Evolutionary conservation across 2,113 vertebrate species (phyloP).

Genomic region (Nesogale talazaci): DNA sequence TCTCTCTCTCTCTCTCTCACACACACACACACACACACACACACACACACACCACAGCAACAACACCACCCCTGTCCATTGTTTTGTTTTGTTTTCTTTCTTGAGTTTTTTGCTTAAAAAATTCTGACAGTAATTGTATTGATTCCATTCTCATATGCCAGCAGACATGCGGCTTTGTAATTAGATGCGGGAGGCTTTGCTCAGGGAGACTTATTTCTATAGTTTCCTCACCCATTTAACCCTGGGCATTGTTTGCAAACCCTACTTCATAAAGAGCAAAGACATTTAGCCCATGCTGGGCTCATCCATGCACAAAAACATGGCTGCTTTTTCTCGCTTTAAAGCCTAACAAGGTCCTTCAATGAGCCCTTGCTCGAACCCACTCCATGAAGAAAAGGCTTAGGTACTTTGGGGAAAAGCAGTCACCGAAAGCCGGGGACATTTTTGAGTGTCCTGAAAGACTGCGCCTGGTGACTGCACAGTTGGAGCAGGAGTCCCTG

Average conservation of each 20-base stretch:
- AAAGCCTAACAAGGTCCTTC: constrained; percentile 21
- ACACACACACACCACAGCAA: too few species aligned
- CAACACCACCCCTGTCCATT: neutral
- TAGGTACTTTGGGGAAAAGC: constrained; percentile 10
- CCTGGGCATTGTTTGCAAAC: constrained; percentile 87
- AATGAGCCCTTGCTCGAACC: constrained; percentile 50
- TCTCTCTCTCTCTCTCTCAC: neutral
- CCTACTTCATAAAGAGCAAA: constrained; percentile 81
- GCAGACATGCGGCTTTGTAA: constrained; percentile 79
- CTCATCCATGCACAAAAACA: constrained; percentile 80
- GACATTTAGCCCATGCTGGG: constrained; percentile 82
- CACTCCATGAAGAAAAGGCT: neutral
- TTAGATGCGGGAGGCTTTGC: constrained; percentile 80
- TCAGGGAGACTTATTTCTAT: constrained; percentile 81
- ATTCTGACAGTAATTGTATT: constrained; percentile 65
- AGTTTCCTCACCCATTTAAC: constrained; percentile 80
- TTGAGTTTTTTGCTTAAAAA: neutral
- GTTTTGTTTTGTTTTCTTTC: neutral
- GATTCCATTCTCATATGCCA: constrained; percentile 72
- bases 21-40: too few species aligned
- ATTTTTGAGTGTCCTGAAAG: constrained; percentile 61
- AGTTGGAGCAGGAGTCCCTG: constrained; percentile 69
- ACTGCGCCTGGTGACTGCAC: constrained; percentile 52
- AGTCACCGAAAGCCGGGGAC: constrained; percentile 54
- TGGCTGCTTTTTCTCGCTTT: constrained; percentile 28